Evolutionary conservation across 2,797 vertebrate genomes (phyloP), one percentile per base, ranked within the genome.

Genomic region (Poecilia gillii): DNA sequence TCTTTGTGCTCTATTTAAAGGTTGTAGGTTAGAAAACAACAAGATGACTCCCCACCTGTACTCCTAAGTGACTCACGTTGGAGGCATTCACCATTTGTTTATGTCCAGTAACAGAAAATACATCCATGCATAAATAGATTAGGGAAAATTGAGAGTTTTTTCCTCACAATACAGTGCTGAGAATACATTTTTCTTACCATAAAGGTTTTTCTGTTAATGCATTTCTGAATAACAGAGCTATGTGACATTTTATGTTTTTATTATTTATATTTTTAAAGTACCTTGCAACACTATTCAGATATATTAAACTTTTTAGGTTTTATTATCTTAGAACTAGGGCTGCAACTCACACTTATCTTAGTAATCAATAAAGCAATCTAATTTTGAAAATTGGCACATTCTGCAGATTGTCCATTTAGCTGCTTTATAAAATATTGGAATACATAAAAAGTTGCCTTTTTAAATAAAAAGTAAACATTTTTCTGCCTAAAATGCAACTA

Each of bases 1-100:
- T 87, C 81, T 93, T 92, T 94, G 83, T 92, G 82, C 91, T 93
- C 88, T 93, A 93, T 95, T 91, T 93, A 93, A 93, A 95, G 93
- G 93, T 94, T 90, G 84, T 79, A 91, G 92, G 92, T 93, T 92
- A 94, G 90, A 86, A 91, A 91, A 93, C 90, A 91, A 90, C 85
- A 94, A 87, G 87, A 91, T 89, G 82, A 84, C 88, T 84, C 79
- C 88, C 88, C 91, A 94, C 90, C 91, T 93, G 91, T 89, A 84
- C 85, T 78, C 81, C 87, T 76, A 87, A 93, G 90, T 93, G 90
- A 93, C 85, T 93, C 90, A 92, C 71, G 83, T 89, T 90, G 88
- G 87, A 93, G 88, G 75, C 79, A 88, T 89, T 70, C 45, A 81
- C 64, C 28, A 47, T 86, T 82, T 85, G 81, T 87, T 78, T 87